These are phyloP conservation scores for Gryon sp. DNA, from an alignment of 1,140 invertebrate species.

Conservation along the genomic window DNA sequence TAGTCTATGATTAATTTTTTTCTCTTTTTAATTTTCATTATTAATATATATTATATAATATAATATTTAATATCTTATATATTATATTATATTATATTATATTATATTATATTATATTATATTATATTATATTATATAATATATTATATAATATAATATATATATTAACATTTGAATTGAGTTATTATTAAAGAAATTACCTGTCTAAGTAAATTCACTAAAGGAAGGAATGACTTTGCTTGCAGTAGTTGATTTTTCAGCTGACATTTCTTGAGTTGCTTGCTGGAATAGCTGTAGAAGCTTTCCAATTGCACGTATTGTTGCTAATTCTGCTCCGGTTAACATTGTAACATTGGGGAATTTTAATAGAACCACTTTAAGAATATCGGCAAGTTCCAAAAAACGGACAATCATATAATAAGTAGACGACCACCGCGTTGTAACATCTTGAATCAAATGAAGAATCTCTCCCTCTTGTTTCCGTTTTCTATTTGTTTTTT, in stretches of 20 bases:
- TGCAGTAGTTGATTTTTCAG: background rate
- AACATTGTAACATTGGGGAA: conserved; percentile 5
- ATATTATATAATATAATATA: too few species aligned
- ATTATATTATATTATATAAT: too few species aligned
- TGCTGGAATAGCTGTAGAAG: background rate
- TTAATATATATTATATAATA: too few species aligned
- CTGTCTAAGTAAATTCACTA: background rate
- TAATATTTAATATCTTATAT: too few species aligned
- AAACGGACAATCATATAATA: conserved; percentile 22
- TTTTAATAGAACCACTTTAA: background rate
- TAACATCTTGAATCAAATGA: conserved; percentile 35
- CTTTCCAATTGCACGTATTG: background rate
- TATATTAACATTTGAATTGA: background rate
- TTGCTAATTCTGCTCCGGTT: background rate
- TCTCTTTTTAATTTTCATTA: too few species aligned
- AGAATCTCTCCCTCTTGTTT: conserved; percentile 4
- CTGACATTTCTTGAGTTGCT: conserved; percentile 16
- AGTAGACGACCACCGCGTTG: conserved; percentile 49
- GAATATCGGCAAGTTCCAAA: conserved; percentile 5
- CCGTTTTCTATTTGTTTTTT: conserved; percentile 44
- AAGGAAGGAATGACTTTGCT: conserved; percentile 24
- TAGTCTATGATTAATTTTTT: too few species aligned
- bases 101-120: too few species aligned
- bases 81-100: too few species aligned
- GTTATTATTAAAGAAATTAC: background rate